phyloP scores from a whole-genome alignment of 2,888 invertebrate genomes.

The Dolomedes plantarius region DNA sequence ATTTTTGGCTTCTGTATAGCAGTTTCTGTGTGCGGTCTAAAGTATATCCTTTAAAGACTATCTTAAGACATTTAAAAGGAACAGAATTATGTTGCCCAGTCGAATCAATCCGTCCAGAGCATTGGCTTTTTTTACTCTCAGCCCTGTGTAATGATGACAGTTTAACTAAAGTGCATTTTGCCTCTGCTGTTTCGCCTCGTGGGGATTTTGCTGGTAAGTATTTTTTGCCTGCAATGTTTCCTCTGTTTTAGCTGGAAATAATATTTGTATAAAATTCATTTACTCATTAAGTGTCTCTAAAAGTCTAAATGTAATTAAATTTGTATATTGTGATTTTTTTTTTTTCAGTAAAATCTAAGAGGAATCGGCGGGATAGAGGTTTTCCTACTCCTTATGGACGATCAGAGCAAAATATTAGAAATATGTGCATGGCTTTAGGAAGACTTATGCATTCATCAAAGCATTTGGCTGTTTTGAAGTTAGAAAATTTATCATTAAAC shows the following conservation, averaged over 20 bases:
- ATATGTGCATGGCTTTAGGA: conserved; percentile 11
- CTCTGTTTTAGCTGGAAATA: too few relatives aligned
- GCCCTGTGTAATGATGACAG: conserved; percentile 32
- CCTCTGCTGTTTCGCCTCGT: neutral
- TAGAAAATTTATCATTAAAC: conserved; percentile 41
- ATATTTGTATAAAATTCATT: too few relatives aligned
- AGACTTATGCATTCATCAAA: neutral
- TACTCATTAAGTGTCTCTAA: too few relatives aligned
- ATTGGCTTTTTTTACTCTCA: conserved; percentile 33
- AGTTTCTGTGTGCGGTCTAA: conserved; percentile 30
- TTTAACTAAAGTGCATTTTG: conserved; percentile 36
- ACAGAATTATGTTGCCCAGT: conserved; percentile 22
- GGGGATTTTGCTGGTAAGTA: neutral
- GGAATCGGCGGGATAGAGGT: conserved; percentile 5
- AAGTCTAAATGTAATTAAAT: too few relatives aligned
- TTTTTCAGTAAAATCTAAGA: conserved; percentile 3
- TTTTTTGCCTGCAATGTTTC: too few relatives aligned
- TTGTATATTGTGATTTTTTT: too few relatives aligned
- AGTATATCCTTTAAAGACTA: conserved; percentile 27
- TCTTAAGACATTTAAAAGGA: conserved; percentile 25
- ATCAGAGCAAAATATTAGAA: conserved; percentile 23
- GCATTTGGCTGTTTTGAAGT: conserved; percentile 12
- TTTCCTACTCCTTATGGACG: conserved; percentile 45
- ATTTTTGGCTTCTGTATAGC: conserved; percentile 53
- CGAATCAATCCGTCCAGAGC: conserved; percentile 31